Base-by-base conservation (phyloP, 2,888 invertebrate species). In the Drosophila sordidula region DNA sequence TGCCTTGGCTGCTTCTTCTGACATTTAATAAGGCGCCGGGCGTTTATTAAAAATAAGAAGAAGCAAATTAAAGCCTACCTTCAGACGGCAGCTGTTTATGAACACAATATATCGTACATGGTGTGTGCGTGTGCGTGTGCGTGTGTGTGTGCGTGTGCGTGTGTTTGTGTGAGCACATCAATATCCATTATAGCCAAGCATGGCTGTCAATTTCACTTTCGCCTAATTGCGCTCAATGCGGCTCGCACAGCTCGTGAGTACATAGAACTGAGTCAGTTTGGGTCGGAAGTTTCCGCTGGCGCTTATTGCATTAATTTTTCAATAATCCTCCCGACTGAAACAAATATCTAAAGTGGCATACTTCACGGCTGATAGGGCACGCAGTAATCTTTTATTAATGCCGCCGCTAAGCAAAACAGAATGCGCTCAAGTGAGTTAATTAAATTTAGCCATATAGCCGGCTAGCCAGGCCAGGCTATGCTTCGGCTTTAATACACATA, bases 361-460 rank as follows among this genome's bases (percentile, higher is more conserved):
- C 75, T 85, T 78, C 80, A 76, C 45, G 87, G 75, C 74, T 71
- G 74, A 76, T 70, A 65, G 71, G 72, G 62, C 65, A 67, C 46
- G 39, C 63, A 51, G 78, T 87, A 84, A 89, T 90, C 88, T 90
- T 86, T 86, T 89, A 90, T 90, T 90, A 90, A 87, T 89, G 75
- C 75, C 56, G 59, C 56, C 52, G 45, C 44, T 39, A 45, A 25
- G 18, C 41, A 50, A 47, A 64, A 50, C 46, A 39, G 67, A 65
- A 67, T 57, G 70, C 81, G 81, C 74, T 87, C 86, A 78, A 80
- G 72, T 84, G 78, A 89, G 82, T 89, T 89, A 90, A 89, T 89
- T 90, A 89, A 89, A 90, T 90, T 81, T 87, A 58, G 62, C 61
- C 61, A 50, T 61, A 77, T 38, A 38, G 49, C 49, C 32, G 26